Evolutionary conservation across 1,140 invertebrate species (phyloP).

Genomic region (Euwallacea fornicatus): DNA sequence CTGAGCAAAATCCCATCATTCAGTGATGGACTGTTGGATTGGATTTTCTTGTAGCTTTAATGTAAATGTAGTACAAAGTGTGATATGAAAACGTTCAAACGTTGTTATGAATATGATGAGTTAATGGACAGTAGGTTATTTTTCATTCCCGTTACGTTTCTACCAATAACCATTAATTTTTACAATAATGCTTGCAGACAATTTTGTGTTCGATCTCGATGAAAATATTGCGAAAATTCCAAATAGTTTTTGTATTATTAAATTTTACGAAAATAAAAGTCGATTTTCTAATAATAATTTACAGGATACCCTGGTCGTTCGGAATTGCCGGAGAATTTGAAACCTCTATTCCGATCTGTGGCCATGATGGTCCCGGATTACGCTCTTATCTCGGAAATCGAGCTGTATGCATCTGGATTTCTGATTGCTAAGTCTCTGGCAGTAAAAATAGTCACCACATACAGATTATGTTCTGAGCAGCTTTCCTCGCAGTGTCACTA

Average conservation of each 20-base stretch:
- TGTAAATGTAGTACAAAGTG: too few species aligned
- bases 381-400: conserved; percentile 91
- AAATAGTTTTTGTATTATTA: neutral
- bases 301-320: conserved; percentile 82
- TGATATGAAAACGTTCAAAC: too few species aligned
- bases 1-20: too few species aligned
- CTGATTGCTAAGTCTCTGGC: conserved; percentile 84
- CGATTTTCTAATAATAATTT: neutral
- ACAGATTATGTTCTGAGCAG: conserved; percentile 91
- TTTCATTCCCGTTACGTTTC: too few species aligned
- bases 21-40: too few species aligned
- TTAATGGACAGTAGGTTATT: too few species aligned
- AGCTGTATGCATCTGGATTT: conserved; percentile 93
- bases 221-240: too few species aligned
- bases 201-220: too few species aligned
- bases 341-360: conserved; percentile 92
- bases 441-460: conserved; percentile 93
- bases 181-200: too few species aligned
- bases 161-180: too few species aligned
- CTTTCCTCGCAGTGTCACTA: conserved; percentile 94
- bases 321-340: conserved; percentile 93
- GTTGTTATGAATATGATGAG: too few species aligned
- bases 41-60: too few species aligned
- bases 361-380: conserved; percentile 99
- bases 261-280: neutral